Percentiles rank a stretch among this genome's conserved stretches.
phyloP scores from a whole-genome alignment of 2,113 vertebrate genomes.

The Anarhynchus alexandrinus region DNA sequence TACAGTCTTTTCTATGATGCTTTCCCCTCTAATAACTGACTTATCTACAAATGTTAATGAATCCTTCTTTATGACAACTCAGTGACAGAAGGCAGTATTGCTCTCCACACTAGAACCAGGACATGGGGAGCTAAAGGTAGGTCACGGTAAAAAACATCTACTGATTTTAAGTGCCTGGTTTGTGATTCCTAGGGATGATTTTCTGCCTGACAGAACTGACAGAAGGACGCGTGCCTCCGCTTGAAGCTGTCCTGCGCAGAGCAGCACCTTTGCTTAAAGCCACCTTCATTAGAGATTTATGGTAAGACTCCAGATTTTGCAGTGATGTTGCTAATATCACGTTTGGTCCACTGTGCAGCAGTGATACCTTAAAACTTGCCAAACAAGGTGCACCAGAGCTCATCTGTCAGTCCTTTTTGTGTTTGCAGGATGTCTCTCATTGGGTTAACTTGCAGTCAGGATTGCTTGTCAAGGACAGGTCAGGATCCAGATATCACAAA shows the following conservation, averaged over 20 bases:
- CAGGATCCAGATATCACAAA: not conserved
- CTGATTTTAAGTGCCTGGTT: not conserved
- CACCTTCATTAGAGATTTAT: not conserved
- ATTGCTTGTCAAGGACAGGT: not conserved
- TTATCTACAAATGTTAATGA: not conserved
- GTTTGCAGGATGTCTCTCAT: not conserved
- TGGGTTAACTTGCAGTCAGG: not conserved
- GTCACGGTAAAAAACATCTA: not conserved
- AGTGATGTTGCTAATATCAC: not conserved
- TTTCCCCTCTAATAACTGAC: not conserved
- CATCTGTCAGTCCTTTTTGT: not conserved
- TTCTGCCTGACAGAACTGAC: not conserved
- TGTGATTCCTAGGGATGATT: not conserved
- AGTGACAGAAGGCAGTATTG: not conserved
- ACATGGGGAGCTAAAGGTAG: not conserved
- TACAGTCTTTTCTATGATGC: not conserved
- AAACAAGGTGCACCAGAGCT: not conserved
- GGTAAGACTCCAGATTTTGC: not conserved
- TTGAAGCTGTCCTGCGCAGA: not conserved
- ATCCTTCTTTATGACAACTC: not conserved
- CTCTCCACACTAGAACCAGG: not conserved
- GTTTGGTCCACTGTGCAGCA: not conserved
- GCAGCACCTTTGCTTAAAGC: not conserved
- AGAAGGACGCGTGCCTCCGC: not conserved
- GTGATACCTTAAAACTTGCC: not conserved